A percentile compares a stretch with the other conserved stretches of the same genome.
These are phyloP conservation scores for Chironomus riparius DNA, from an alignment of 2,888 invertebrate genomes.

Conservation along the genomic window DNA sequence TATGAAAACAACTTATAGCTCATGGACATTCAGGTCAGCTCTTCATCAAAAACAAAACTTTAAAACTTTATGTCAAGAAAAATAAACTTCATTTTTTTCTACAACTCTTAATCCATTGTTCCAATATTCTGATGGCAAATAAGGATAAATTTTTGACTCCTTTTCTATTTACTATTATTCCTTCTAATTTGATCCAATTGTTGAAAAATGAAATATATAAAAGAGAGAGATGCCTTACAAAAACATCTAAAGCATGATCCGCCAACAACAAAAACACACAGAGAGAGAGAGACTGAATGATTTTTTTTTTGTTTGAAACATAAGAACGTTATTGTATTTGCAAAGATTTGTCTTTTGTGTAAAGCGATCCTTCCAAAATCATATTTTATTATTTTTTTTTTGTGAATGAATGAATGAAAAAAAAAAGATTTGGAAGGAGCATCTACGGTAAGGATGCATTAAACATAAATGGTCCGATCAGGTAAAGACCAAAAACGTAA, in stretches of 20 bases:
- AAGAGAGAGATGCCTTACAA: background rate
- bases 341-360: slow-evolving; percentile 3
- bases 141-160: slow-evolving; percentile 3
- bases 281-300: background rate
- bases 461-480: background rate
- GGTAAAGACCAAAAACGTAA: background rate
- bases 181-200: slow-evolving; percentile 26
- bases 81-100: no score
- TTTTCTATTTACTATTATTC: slow-evolving; percentile 25
- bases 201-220: slow-evolving; percentile 20
- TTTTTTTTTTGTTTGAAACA: background rate
- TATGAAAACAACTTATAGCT: no score
- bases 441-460: background rate
- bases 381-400: background rate
- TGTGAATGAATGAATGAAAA: background rate
- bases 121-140: background rate
- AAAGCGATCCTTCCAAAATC: background rate
- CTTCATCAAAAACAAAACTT: no score
- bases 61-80: no score
- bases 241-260: slow-evolving; percentile 22
- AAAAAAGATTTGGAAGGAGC: background rate
- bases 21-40: no score
- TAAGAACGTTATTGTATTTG: slow-evolving; percentile 2
- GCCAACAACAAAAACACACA: slow-evolving; percentile 22
- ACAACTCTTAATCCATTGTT: background rate